Evolutionary conservation across 2,888 invertebrate species (phyloP), one percentile per base, ranked within the genome.

Genomic region (Meghimatium bilineatum): DNA sequence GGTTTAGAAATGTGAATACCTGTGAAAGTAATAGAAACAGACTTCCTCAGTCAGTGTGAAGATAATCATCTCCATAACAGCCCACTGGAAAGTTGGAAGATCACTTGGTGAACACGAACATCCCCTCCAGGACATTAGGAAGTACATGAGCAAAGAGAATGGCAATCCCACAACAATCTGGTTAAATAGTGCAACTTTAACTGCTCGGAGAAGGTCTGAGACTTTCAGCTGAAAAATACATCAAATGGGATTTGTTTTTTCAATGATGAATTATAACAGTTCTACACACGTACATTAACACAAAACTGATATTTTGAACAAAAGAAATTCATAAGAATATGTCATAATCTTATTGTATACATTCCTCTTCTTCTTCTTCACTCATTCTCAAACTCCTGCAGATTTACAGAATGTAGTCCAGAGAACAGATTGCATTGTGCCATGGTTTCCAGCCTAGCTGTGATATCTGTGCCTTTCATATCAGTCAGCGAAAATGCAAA

Each of bases 11-110:
- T 71, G n/a, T 38, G 26, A 71, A 38, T 34, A 96, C 95, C 97
- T 95, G 94, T 97, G 97, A 20, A 96, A 96, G 92, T 97, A 97
- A 93, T 97, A 97, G 93, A 97, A 97, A 82, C 95, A 96, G 88
- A 96, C 94, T 94, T 97, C 97, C 92, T 97, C 96, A 89, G 96
- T 95, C 36, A 97, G 93, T 88, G 96, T 95, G 92, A 96, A 96
- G 76, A 96, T 94, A 0, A 95, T 95, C 84, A 97, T 94, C 93
- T 97, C 91, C 12, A 96, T 95, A 71, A 96, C 94, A 6, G 81
- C 84, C 96, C 96, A 96, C 88, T 96, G 96, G 91, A 97, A 96
- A 36, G 96, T 96, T 0, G 97, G 97, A 85, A 97, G 93, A 29
- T 96, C 94, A 32, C 96, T 94, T 38, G 95, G 94, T 12, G 88